phyloP scores from a whole-genome alignment of 2,113 vertebrate species.

The Nycticebus coucang region DNA sequence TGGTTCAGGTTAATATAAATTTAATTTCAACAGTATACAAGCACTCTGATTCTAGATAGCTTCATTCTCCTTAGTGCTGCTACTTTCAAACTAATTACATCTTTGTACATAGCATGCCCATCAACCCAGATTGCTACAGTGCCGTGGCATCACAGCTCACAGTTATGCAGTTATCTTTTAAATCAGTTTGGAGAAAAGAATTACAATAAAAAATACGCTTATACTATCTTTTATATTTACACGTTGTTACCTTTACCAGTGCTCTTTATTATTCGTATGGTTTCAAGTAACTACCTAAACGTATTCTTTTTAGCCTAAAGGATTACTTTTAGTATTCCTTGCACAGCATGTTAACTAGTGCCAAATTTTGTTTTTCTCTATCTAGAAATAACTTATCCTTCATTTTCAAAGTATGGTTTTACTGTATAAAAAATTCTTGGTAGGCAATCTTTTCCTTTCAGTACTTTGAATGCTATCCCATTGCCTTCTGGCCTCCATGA shows the following conservation, averaged over 20 bases:
- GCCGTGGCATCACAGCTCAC: too few relatives aligned
- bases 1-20: background rate
- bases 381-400: conserved; percentile 25
- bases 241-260: background rate
- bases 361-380: background rate
- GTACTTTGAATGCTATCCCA: background rate
- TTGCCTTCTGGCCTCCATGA: background rate
- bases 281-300: background rate
- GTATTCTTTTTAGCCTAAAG: background rate
- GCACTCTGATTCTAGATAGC: background rate
- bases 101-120: background rate
- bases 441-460: background rate
- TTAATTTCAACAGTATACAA: background rate
- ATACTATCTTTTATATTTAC: background rate
- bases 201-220: background rate
- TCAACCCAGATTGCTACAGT: too few relatives aligned
- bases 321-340: background rate
- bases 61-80: background rate
- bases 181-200: background rate
- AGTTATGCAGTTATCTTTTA: background rate
- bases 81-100: background rate
- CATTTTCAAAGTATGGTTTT: background rate
- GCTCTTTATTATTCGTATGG: background rate
- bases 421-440: background rate
- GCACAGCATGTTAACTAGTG: background rate